Percentiles rank a stretch among this genome's conserved stretches.
These are phyloP conservation scores for Vulpes lagopus DNA, from an alignment of 2,113 vertebrate genomes.

Conservation along the genomic window DNA sequence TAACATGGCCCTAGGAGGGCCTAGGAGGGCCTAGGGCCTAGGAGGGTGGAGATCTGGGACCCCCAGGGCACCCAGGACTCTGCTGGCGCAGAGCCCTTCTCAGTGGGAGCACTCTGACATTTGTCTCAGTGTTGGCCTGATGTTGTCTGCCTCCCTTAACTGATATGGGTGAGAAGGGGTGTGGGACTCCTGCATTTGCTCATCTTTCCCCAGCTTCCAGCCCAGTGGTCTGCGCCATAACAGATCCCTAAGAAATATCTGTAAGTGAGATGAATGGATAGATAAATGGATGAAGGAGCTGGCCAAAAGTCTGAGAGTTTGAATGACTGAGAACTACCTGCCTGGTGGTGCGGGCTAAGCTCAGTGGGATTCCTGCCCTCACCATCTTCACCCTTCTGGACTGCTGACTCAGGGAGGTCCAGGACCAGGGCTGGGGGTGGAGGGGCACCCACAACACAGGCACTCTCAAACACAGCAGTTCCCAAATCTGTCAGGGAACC, in stretches of 20 bases:
- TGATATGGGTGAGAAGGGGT: neutral
- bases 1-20: neutral
- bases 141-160: neutral
- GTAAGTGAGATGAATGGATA: neutral
- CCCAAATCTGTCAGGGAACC: neutral
- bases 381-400: neutral
- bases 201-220: neutral
- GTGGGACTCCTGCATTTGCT: too few species aligned
- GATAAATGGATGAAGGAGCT: neutral
- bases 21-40: neutral
- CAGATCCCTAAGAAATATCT: neutral
- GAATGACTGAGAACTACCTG: neutral
- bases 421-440: rapidly evolving
- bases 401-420: neutral
- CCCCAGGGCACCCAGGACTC: neutral
- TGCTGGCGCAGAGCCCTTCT: neutral
- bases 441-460: rapidly evolving
- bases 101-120: rapidly evolving
- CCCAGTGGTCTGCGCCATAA: neutral
- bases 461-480: rapidly evolving
- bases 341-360: neutral
- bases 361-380: neutral
- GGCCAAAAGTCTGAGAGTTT: neutral
- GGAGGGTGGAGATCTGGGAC: rapidly evolving
- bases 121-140: neutral